Evolutionary conservation across 2,113 vertebrate genomes (phyloP), one percentile per base, ranked within the genome.

Genomic region (Pheucticus melanocephalus): DNA sequence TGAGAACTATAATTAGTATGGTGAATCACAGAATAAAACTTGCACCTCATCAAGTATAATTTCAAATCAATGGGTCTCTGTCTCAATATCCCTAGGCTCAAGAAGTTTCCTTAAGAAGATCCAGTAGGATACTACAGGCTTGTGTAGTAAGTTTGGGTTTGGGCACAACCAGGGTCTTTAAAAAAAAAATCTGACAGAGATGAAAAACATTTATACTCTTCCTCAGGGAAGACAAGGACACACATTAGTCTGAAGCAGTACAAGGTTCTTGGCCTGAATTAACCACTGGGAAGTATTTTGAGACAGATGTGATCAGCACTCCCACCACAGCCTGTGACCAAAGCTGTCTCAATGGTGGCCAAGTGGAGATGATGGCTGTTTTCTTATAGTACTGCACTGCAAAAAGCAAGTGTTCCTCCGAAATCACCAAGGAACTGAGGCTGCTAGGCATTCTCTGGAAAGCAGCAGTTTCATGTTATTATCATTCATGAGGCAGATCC

Each of bases 311-410:
- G 44, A 78, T 54, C 54, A 69, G 48, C 24, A 65, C 9, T 12
- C 40, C 69, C 12, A n/a, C 37, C 23, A 51, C 5, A 68, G 31
- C 20, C 47, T 65, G 51, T 0, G 8, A 56, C 25, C 40, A 91
- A 76, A 84, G 35, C 31, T 5, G 6, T 8, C 53, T 16, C 51
- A 63, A 3, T 2, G 12, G 68, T 20, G 33, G 56, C 33, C 76
- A 92, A 53, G 45, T 33, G 45, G 65, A 86, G 73, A 51, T 1
- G 1, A 17, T 39, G 25, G 54, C 51, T n/a, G 27, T 21, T 40
- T 44, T 48, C 44, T 51, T 48, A 44, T 0, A 0, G 57, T 6
- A 20, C 19, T 40, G 39, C 0, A 4, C 11, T n/a, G 25, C 27
- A 64, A 33, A 48, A 75, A 85, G 25, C 0, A 0, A 72, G 9